phyloP scores from a whole-genome alignment of 2,797 vertebrate genomes.

The Sebastes umbrosus region DNA sequence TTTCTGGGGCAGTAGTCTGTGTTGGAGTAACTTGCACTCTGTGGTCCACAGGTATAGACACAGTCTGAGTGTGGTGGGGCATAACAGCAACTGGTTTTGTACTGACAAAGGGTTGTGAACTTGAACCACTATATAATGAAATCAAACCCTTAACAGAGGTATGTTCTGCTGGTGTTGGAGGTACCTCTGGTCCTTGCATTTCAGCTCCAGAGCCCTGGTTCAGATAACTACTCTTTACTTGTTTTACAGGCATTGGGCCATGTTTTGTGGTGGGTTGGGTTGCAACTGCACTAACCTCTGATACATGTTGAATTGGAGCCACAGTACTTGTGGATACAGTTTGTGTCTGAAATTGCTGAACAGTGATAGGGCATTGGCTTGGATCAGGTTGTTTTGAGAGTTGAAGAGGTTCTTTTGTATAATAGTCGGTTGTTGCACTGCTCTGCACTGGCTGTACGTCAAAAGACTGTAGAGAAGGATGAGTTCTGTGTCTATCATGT shows the following conservation, averaged over 20 bases:
- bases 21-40: background rate
- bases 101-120: conserved; percentile 22
- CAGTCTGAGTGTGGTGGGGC: background rate
- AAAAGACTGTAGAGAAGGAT: conserved; percentile 5
- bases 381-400: conserved; percentile 15
- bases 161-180: conserved; percentile 13
- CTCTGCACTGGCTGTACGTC: conserved; percentile 1
- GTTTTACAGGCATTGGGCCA: background rate
- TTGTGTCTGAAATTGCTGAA: conserved; percentile 28
- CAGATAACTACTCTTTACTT: background rate
- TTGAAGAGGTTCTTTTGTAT: conserved; percentile 22
- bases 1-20: conserved; percentile 2
- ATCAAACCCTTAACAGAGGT: conserved; percentile 69
- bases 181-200: conserved; percentile 13
- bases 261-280: conserved; percentile 23
- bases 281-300: conserved; percentile 12
- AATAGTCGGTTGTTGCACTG: background rate
- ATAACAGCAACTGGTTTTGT: conserved; percentile 25
- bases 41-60: conserved; percentile 12
- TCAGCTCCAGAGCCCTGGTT: conserved; percentile 14
- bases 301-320: conserved; percentile 22
- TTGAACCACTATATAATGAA: conserved; percentile 66
- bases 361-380: conserved; percentile 19
- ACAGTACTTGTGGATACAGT: conserved; percentile 8
- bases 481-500: background rate